Evolutionary conservation across 2,888 invertebrate genomes (phyloP).

Genomic region (Ischnura elegans): DNA sequence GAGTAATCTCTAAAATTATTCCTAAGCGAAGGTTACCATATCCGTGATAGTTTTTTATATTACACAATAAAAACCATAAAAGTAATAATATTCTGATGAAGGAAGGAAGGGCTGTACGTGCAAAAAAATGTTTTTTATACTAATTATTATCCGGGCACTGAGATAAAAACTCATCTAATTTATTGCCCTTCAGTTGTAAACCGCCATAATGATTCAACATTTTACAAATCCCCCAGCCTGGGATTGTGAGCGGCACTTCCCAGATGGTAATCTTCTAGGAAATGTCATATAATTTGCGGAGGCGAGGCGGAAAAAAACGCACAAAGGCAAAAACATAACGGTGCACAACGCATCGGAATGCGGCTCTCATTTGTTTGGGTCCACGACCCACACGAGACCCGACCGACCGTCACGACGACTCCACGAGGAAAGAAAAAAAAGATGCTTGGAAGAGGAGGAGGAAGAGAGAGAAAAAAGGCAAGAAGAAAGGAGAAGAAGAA

Average conservation of each 20-base stretch:
- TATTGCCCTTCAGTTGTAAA: neutral
- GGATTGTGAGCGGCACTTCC: neutral
- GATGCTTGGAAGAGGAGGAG: neutral
- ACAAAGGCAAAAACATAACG: neutral
- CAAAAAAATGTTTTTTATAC: neutral
- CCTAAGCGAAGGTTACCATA: neutral
- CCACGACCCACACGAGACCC: neutral
- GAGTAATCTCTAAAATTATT: neutral
- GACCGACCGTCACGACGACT: neutral
- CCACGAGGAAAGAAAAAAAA: neutral
- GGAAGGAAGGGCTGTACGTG: neutral
- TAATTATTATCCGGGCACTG: neutral
- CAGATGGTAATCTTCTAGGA: neutral
- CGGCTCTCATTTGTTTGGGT: slow-evolving; percentile 8
- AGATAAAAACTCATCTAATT: neutral
- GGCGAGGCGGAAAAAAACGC: neutral
- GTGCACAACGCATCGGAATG: slow-evolving; percentile 27
- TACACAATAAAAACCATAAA: neutral
- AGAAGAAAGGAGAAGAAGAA: neutral
- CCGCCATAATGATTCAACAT: neutral
- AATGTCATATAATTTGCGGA: slow-evolving; percentile 7
- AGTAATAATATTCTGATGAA: neutral
- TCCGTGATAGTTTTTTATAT: neutral
- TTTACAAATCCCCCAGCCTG: slow-evolving; percentile 3
- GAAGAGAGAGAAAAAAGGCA: neutral